Base-by-base conservation (phyloP, 2,113 vertebrate species). In the Aix galericulata region DNA sequence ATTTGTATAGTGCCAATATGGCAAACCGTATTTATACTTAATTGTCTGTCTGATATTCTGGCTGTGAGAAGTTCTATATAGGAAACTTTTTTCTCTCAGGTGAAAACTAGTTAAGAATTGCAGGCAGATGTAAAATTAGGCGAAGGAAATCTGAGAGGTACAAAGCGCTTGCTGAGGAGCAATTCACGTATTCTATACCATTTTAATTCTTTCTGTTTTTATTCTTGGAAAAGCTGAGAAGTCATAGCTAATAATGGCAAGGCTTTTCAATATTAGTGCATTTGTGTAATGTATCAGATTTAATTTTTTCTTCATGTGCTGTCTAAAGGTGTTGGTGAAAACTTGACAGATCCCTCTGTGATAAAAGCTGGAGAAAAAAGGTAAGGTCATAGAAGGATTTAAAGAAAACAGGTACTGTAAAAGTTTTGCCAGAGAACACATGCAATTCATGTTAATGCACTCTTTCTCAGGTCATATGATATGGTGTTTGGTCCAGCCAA, bases 401-500 rank as follows among this genome's bases (percentile, higher is more conserved):
- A 60, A 60, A 83, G 31, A 59, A 2, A 64, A 94, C 2, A 64
- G 93, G 3, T 15, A n/a, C 32, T 63, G 9, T 0, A 36, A 40
- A 56, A 31, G 32, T 85, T 86, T 88, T 72, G 4, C 10, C 78
- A 81, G 17, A 63, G 32, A 60, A 42, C 15, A 38, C 1, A 1
- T 27, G 29, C 67, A 68, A 73, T 60, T 9, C 36, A 17, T 63
- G 8, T 38, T 90, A 32, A 15, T 34, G 6, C 62, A 7, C 83
- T 18, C 60, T 82, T 95, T 72, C 84, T 4, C 92, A 99, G 99
- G 88, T 99, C 99, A 17, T 98, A 98, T 6, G 99, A 99, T 93
- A 99, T 99, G 99, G 99, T 99, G 87, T 99, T 99, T 5, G 99
- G 99, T 44, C 99, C 99, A 0, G 99, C 99, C 91, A 99, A 99